Evolutionary conservation across 2,113 vertebrate species (phyloP).

Genomic region (Notechis scutatus): DNA sequence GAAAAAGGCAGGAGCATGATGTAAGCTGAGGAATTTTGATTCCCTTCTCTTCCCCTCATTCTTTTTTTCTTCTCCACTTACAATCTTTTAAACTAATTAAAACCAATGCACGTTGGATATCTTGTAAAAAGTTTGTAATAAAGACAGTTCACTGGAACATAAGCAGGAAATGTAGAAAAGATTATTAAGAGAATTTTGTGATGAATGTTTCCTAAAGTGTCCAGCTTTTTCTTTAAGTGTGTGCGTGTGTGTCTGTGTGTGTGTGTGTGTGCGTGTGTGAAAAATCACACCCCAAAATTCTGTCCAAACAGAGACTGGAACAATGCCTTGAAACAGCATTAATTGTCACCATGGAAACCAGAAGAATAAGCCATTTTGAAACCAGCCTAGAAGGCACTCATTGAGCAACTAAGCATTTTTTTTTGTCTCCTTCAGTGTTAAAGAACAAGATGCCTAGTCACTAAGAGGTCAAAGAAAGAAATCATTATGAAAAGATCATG

Average conservation of each 20-base stretch:
- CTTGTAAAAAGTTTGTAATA: not conserved
- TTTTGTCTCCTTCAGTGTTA: slow-evolving; percentile 77
- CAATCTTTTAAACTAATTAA: not conserved
- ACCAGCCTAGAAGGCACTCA: slow-evolving; percentile 87
- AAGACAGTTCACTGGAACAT: slow-evolving; percentile 11
- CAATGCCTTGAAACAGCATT: slow-evolving; percentile 94
- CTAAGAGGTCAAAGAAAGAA: slow-evolving; percentile 83
- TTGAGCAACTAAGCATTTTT: slow-evolving; percentile 87
- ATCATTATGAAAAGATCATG: slow-evolving; percentile 79
- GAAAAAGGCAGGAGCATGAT: slow-evolving; percentile 50
- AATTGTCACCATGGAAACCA: slow-evolving; percentile 96
- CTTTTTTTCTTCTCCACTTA: not conserved
- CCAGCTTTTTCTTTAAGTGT: not conserved
- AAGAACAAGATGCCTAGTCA: slow-evolving; percentile 88
- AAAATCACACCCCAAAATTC: slow-evolving; percentile 84
- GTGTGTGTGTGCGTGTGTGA: slow-evolving; percentile 58
- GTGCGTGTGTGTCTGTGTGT: slow-evolving; percentile 48
- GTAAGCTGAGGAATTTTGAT: slow-evolving; percentile 54
- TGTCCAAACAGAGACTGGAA: slow-evolving; percentile 83
- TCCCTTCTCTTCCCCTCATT: slow-evolving; percentile 22
- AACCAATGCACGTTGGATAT: not conserved
- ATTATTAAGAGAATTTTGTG: slow-evolving; percentile 17
- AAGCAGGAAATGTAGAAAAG: slow-evolving; percentile 34
- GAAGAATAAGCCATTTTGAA: slow-evolving; percentile 98
- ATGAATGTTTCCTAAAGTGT: slow-evolving; percentile 3